Evolutionary conservation across 2,888 invertebrate species (phyloP).

Genomic region (Onchidella celtica): DNA sequence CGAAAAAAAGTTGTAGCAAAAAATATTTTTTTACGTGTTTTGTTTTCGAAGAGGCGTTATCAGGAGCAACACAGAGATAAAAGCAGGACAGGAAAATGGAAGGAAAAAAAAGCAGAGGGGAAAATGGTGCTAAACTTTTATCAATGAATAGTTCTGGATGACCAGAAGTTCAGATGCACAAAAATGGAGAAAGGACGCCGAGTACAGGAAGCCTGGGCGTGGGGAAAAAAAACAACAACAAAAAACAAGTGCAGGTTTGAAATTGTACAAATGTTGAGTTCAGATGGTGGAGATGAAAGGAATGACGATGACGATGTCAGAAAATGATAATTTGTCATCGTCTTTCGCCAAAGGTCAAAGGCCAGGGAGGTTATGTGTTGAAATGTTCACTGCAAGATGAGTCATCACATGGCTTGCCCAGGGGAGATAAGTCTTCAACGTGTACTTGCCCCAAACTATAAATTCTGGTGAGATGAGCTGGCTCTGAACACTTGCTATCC

Average conservation of each 20-base stretch:
- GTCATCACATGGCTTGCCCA: neutral
- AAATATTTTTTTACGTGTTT: no score
- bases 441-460: no score
- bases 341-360: neutral
- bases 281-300: conserved; percentile 11
- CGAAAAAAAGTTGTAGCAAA: no score
- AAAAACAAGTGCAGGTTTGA: no score
- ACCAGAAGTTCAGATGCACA: neutral
- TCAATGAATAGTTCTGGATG: neutral
- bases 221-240: neutral
- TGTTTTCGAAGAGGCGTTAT: no score
- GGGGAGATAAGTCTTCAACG: neutral
- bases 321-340: neutral
- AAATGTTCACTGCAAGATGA: neutral
- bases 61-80: conserved; percentile 4
- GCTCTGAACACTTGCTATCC: no score
- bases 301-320: neutral
- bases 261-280: no score
- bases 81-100: neutral
- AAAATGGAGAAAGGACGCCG: neutral
- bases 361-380: neutral
- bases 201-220: neutral
- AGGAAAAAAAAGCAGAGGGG: neutral
- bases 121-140: neutral
- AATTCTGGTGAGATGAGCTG: no score